A percentile compares a stretch with the other conserved stretches of the same genome.
phyloP scores from a whole-genome alignment of 2,113 vertebrate species.

The Thinocorus orbignyianus region DNA sequence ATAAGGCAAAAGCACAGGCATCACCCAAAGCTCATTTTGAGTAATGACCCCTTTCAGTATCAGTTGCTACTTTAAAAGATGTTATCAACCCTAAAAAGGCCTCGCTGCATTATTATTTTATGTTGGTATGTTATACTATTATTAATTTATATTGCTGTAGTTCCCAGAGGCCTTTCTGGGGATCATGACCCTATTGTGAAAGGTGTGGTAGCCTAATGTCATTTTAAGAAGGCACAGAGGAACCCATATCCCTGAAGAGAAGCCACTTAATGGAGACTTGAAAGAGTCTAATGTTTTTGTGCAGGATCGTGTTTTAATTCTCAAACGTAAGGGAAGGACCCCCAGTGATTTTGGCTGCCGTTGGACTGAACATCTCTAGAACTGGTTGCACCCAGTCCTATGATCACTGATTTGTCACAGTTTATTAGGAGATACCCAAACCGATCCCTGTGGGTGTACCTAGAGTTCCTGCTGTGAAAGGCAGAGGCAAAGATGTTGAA shows the following conservation, averaged over 20 bases:
- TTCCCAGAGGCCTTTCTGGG: background rate
- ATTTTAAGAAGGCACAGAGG: background rate
- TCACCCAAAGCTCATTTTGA: background rate
- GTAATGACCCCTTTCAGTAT: background rate
- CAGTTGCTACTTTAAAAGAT: background rate
- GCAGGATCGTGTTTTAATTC: background rate
- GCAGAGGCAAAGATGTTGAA: background rate
- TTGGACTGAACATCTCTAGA: background rate
- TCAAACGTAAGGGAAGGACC: background rate
- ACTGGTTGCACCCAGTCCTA: background rate
- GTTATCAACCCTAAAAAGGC: background rate
- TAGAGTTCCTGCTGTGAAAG: background rate
- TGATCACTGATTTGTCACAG: background rate
- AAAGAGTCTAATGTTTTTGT: background rate
- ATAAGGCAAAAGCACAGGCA: background rate
- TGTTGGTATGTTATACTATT: background rate
- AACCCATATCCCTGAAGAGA: fast-evolving
- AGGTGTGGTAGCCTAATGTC: background rate
- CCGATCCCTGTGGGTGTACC: background rate
- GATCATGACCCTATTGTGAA: background rate
- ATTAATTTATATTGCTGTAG: background rate
- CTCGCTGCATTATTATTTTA: background rate
- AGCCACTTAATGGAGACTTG: background rate
- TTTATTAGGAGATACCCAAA: background rate
- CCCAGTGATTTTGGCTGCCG: background rate